These are phyloP conservation scores for Enteromius trimaculatus DNA, from an alignment of 2,797 vertebrate species.

Conservation along the genomic window DNA sequence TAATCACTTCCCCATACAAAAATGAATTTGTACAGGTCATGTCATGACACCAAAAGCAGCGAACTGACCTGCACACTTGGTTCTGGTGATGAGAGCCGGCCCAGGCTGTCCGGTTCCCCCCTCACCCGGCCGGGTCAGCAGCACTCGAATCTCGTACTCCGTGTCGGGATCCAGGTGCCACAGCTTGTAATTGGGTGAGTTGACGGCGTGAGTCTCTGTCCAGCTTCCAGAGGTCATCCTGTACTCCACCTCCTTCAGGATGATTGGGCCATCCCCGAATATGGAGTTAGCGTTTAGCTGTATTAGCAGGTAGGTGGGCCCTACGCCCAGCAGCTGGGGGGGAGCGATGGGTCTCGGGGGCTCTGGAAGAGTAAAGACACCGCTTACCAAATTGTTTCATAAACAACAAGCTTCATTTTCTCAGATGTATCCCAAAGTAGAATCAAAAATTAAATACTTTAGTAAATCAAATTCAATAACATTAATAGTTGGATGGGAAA, in stretches of 20 bases:
- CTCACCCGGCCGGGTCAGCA: constrained; percentile 93
- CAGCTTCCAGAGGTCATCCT: constrained; percentile 95
- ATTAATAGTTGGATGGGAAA: neutral
- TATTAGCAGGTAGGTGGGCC: constrained; percentile 94
- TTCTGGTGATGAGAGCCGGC: constrained; percentile 92
- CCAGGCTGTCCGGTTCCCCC: constrained; percentile 94
- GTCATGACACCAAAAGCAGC: neutral
- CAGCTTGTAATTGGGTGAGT: constrained; percentile 94
- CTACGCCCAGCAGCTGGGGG: constrained; percentile 92
- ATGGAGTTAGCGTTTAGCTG: constrained; percentile 98
- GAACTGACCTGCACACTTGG: constrained; percentile 94
- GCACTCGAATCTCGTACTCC: constrained; percentile 93
- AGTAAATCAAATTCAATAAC: neutral
- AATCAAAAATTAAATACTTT: neutral
- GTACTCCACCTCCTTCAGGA: constrained; percentile 96
- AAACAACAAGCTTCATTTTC: neutral
- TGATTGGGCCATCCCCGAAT: constrained; percentile 96
- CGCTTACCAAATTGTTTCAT: neutral
- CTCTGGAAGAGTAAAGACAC: constrained; percentile 74
- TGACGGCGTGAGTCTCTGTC: constrained; percentile 97
- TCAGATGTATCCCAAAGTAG: neutral
- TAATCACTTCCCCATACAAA: neutral
- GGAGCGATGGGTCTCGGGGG: constrained; percentile 95
- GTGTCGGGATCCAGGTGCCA: constrained; percentile 99
- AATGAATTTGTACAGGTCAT: too few species aligned